Evolutionary conservation across 2,797 vertebrate species (phyloP), one percentile per base, ranked within the genome.

Genomic region (Fringilla coelebs): DNA sequence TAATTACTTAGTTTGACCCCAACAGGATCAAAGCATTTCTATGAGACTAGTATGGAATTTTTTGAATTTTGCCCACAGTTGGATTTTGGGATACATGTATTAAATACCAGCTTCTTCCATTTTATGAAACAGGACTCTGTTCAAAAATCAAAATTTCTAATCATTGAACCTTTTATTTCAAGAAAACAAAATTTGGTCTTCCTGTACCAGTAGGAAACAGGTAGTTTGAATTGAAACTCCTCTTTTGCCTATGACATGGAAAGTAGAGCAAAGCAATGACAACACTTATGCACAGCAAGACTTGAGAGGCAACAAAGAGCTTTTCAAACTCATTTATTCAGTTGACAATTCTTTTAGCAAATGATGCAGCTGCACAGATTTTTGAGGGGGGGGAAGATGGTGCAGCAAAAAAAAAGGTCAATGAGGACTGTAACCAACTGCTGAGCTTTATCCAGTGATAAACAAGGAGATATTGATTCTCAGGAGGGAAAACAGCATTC

Each of bases 381-480:
- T 92, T 96, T 90, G 15, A 57, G 20, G 41, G 16, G 17, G 55
- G 20, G 43, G 7, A 45, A 60, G n/a, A 90, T 78, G 31, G 38
- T 85, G 19, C 24, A 60, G 48, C 29, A 65, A 60, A 72, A 86
- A 41, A 91, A 93, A 93, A 85, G 45, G 77, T 91, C 76, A 85
- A 2, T 93, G 60, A 57, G 29, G 24, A 85, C 66, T 68, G 28
- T 21, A 81, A 91, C 38, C 57, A 68, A 72, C 52, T 79, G 34
- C 54, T 90, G 89, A 65, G 65, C 43, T 79, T 89, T 88, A 77
- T 48, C 60, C 57, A 67, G 11, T 0, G 3, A 73, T 85, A 94
- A 92, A 88, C 29, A 94, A 75, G 20, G 51, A 49, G 52, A 74
- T 93, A 84, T 6, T 84, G 29, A 43, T 85, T 94, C 60, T 95